Conservation (phyloP, 2,797 vertebrate species). For the Intellagama lesueurii region DNA sequence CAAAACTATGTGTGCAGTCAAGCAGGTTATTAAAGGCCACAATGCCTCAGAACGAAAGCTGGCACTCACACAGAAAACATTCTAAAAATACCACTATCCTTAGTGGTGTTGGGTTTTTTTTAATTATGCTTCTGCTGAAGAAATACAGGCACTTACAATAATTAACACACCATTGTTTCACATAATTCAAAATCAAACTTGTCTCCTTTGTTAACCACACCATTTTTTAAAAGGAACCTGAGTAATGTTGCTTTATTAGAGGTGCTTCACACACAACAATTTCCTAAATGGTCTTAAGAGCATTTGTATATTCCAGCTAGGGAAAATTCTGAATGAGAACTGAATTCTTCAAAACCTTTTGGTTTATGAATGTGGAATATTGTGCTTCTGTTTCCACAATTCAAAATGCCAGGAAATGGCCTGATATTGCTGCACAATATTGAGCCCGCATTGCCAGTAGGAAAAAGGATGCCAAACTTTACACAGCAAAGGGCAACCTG, state of each 20-base stretch:
- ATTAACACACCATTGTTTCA: slow-evolving; percentile 52
- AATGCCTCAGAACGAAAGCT: slow-evolving; percentile 41
- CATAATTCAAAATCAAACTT: slow-evolving; percentile 44
- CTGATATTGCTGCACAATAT: too few species aligned
- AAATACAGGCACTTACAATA: slow-evolving; percentile 52
- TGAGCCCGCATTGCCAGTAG: too few species aligned
- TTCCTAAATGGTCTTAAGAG: slow-evolving; percentile 25
- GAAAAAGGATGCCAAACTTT: too few species aligned
- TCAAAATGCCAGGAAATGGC: too few species aligned
- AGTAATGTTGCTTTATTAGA: slow-evolving; percentile 29
- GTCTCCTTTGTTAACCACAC: slow-evolving; percentile 46
- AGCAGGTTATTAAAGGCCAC: slow-evolving; percentile 30
- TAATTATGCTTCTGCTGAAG: slow-evolving; percentile 42
- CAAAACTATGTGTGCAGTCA: slow-evolving; percentile 52
- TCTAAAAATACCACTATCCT: slow-evolving; percentile 40
- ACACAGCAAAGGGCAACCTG: too few species aligned
- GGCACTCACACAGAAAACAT: slow-evolving; percentile 53
- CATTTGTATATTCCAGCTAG: neutral
- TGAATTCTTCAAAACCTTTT: neutral
- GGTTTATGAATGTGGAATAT: too few species aligned
- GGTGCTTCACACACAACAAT: slow-evolving; percentile 16
- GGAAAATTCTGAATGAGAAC: neutral
- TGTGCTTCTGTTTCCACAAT: too few species aligned
- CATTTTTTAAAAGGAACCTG: slow-evolving; percentile 52
- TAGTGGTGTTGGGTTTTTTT: slow-evolving; percentile 47